Conservation (phyloP, 2,797 vertebrate genomes). For the Acipenser transmontanus region DNA sequence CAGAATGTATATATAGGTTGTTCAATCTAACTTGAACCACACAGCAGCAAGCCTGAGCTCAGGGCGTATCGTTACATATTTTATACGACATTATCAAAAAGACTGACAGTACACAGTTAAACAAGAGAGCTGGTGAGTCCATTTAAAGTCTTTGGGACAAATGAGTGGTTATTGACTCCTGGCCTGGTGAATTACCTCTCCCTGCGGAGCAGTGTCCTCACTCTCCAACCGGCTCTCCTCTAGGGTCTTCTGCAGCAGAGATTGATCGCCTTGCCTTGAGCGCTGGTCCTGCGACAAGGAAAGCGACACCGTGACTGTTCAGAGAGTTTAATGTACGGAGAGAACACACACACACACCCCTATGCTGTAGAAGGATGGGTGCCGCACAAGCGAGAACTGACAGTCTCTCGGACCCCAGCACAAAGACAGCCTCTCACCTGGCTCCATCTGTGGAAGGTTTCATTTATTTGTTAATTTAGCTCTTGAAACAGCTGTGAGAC, state of each 20-base stretch:
- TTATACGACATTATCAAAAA: not conserved
- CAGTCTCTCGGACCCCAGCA: not conserved
- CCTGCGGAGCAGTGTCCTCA: slow-evolving; percentile 17
- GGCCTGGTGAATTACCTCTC: slow-evolving; percentile 13
- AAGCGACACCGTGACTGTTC: not conserved
- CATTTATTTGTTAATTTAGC: too few relatives aligned
- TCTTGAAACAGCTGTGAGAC: too few relatives aligned
- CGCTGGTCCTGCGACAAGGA: slow-evolving; percentile 49
- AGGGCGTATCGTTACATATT: not conserved
- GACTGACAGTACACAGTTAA: slow-evolving; percentile 41
- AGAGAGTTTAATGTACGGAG: not conserved
- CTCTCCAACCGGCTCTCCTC: slow-evolving; percentile 55
- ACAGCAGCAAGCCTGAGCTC: not conserved
- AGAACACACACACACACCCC: not conserved
- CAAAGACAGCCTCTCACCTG: too few relatives aligned
- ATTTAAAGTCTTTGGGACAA: slow-evolving; percentile 22
- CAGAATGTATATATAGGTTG: not conserved
- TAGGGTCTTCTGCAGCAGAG: slow-evolving; percentile 48
- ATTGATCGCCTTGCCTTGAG: slow-evolving; percentile 57
- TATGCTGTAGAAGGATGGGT: too few relatives aligned
- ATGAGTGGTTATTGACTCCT: slow-evolving; percentile 19
- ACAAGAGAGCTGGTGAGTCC: slow-evolving; percentile 7
- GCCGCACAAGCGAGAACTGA: too few relatives aligned
- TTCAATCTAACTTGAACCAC: not conserved
- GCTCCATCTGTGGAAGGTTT: too few relatives aligned